Percentiles rank a stretch among this genome's conserved stretches.
Conservation (phyloP, 2,797 vertebrate genomes). For the Macropodus opercularis region DNA sequence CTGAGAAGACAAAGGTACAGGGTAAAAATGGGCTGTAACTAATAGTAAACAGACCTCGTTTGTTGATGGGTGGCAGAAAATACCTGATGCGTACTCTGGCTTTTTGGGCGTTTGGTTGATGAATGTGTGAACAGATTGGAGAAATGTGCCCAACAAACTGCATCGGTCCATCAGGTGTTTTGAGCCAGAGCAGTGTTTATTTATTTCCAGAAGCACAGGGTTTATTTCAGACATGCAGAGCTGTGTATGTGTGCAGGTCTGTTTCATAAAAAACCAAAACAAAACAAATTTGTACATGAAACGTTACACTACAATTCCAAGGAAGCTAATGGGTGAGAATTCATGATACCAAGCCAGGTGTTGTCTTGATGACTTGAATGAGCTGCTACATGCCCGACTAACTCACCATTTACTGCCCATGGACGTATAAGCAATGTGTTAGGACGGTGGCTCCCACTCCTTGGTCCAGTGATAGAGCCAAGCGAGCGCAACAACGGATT, state of each 20-base stretch:
- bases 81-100: conserved; percentile 63
- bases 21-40: conserved; percentile 41
- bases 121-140: too few species aligned
- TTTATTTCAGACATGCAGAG: conserved; percentile 49
- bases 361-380: conserved; percentile 51
- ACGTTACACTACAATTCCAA: conserved; percentile 8
- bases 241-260: conserved; percentile 4
- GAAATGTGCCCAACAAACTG: background rate
- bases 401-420: conserved; percentile 43
- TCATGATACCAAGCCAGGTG: conserved; percentile 45
- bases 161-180: conserved; percentile 67
- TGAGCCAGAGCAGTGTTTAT: conserved; percentile 44
- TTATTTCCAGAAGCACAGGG: conserved; percentile 31
- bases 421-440: conserved; percentile 71
- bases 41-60: conserved; percentile 12
- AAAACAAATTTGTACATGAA: background rate
- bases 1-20: conserved; percentile 48
- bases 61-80: conserved; percentile 62
- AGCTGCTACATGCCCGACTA: conserved; percentile 62
- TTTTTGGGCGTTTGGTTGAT: too few species aligned
- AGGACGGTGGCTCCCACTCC: conserved; percentile 56
- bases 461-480: conserved; percentile 52
- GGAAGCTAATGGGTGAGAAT: conserved; percentile 37
- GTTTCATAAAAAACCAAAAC: background rate
- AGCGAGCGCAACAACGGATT: conserved; percentile 9